Base-by-base conservation (phyloP, 2,113 vertebrate species). In the Pollachius pollachius region DNA sequence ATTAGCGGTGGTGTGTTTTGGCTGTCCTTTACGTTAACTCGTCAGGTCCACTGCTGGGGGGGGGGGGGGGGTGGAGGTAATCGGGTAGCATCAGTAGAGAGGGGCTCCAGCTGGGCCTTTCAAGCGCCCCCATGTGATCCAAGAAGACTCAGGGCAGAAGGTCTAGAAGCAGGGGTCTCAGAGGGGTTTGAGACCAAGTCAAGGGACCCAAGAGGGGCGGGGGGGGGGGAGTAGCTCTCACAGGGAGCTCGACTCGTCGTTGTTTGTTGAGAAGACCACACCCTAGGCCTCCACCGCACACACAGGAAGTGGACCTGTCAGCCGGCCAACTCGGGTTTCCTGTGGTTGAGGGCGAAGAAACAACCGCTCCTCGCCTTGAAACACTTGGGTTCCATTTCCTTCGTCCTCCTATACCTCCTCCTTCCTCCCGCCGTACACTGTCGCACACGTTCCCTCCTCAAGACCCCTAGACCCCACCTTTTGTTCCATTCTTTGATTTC, bases 251-350 rank as follows among this genome's bases (percentile, higher is more conserved):
- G 30, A 68, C 80, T 74, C 5, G 30, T 30, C 3, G 30, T 83
- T 83, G 78, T 85, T 81, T 87, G 79, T 78, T 75, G 78, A 71
- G 81, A 79, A 78, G 76, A 77, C 86, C 85, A 86, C 85, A 5
- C 88, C 88, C 82, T 48, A 74, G 75, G 79, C 72, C 67, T 76
- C 64, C 65, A 71, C 64, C 73, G 69, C 70, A 68, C 62, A 76
- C 4, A 64, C 58, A 85, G 81, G 79, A 87, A 85, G 75, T 71
- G 66, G 64, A 82, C 85, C 65, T 87, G 78, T 76, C 68, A 34
- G 64, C 70, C 66, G 52, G 80, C 77, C 77, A 84, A 71, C 52
- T 37, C 64, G 79, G 73, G 83, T 84, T 89, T 89, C 85, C 84
- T 87, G 83, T 77, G 58, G 80, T 83, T 65, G 74, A 69, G 62